A percentile compares a stretch with the other conserved stretches of the same genome.
These are phyloP conservation scores for Enteromius viviparus DNA, from an alignment of 2,797 vertebrate genomes.

Conservation along the genomic window DNA sequence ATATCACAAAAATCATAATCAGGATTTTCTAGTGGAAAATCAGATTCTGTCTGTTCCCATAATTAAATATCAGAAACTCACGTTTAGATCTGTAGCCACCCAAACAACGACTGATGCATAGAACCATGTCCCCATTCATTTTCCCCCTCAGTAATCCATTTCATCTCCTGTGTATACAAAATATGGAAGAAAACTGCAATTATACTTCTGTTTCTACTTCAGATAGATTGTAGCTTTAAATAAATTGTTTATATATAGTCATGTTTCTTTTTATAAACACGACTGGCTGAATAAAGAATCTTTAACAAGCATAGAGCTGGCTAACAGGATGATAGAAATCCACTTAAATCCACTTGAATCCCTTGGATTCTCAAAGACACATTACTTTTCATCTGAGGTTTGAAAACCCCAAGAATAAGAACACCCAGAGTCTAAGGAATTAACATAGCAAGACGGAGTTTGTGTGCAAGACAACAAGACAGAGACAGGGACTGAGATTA, in stretches of 20 bases:
- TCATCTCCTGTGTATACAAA: not conserved
- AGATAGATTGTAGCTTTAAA: not conserved
- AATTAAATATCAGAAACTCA: no score
- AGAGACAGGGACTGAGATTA: slow-evolving; percentile 1
- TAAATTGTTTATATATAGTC: not conserved
- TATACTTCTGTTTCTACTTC: not conserved
- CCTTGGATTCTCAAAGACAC: slow-evolving; percentile 11
- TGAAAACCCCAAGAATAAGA: slow-evolving; percentile 12
- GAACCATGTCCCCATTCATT: no score
- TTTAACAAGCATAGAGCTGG: not conserved
- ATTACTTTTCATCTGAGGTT: slow-evolving; percentile 8
- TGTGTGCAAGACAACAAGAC: not conserved
- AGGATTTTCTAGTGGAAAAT: not conserved
- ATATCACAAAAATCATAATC: not conserved
- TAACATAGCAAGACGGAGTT: not conserved
- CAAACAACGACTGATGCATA: not conserved
- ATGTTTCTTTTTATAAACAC: not conserved
- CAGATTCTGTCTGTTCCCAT: not conserved
- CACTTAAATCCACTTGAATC: slow-evolving; percentile 13
- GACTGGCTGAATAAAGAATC: slow-evolving; percentile 1
- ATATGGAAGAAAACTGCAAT: not conserved
- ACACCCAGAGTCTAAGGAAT: not conserved
- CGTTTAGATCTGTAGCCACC: not conserved
- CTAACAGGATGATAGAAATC: slow-evolving; percentile 35
- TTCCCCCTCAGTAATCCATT: not conserved